phyloP scores from a whole-genome alignment of 2,888 invertebrate genomes.

The Epirrhoe tristata region DNA sequence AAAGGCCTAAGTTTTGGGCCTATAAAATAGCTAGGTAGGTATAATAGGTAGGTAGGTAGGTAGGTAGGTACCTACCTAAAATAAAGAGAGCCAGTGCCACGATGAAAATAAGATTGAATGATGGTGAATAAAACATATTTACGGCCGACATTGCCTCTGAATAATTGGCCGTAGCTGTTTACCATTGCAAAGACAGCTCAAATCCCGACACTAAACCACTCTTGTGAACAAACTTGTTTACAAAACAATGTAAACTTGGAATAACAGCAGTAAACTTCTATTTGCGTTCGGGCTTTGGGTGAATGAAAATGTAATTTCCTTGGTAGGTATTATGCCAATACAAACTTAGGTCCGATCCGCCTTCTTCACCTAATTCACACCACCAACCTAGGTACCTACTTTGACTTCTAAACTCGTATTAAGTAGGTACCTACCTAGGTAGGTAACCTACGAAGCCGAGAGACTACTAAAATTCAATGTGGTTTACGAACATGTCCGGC shows the following conservation, averaged over 20 bases:
- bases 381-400: conserved; percentile 3
- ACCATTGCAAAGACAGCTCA: conserved; percentile 26
- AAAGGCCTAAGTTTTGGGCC: too few species aligned
- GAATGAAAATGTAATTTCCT: background rate
- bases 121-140: conserved; percentile 1
- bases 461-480: too few species aligned
- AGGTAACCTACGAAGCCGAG: background rate
- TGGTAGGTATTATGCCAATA: too few species aligned
- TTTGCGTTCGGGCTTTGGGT: conserved; percentile 23
- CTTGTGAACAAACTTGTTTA: conserved; percentile 35
- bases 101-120: background rate
- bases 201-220: conserved; percentile 12
- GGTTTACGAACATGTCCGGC: too few species aligned
- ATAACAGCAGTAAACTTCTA: conserved; percentile 21
- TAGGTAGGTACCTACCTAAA: background rate
- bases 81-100: background rate
- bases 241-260: conserved; percentile 37
- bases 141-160: background rate
- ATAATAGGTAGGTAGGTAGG: too few species aligned
- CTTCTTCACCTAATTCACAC: too few species aligned
- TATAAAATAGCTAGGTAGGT: too few species aligned
- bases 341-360: too few species aligned
- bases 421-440: conserved; percentile 1
- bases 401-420: background rate
- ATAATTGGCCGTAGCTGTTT: conserved; percentile 12